A percentile compares a stretch with the other conserved stretches of the same genome.
phyloP scores from a whole-genome alignment of 2,888 invertebrate genomes.

The Cotesia congregata region DNA sequence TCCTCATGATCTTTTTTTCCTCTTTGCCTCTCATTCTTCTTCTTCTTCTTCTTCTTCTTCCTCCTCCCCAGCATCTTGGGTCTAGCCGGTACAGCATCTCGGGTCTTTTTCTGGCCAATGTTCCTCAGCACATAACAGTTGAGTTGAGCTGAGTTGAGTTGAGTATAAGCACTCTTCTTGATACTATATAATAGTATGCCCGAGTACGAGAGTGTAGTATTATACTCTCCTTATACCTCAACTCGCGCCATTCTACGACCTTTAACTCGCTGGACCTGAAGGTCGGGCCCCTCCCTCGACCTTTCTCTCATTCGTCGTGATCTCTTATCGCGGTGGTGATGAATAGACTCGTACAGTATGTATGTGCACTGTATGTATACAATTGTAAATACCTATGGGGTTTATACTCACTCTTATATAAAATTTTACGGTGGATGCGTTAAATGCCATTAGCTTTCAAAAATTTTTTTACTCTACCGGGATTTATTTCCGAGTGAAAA shows the following conservation, averaged over 20 bases:
- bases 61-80: constrained; percentile 7
- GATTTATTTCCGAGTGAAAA: not conserved
- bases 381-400: too few species aligned
- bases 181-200: constrained; percentile 1
- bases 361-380: not conserved
- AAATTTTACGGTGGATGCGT: not conserved
- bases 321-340: constrained; percentile 23
- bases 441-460: not conserved
- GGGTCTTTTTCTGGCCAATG: not conserved
- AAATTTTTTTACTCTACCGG: not conserved
- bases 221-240: not conserved
- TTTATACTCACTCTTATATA: not conserved
- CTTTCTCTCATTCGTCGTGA: constrained; percentile 23
- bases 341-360: not conserved
- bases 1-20: constrained; percentile 17
- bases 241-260: constrained; percentile 23
- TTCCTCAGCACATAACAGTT: not conserved
- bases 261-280: constrained; percentile 42
- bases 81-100: too few species aligned
- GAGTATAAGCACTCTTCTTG: not conserved
- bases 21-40: constrained; percentile 37
- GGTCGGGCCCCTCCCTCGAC: constrained; percentile 39
- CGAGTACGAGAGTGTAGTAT: not conserved
- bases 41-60: constrained; percentile 40
- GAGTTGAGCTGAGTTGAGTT: too few species aligned